Conservation (phyloP, 2,113 vertebrate species). For the Mesembrinibis cayennensis region DNA sequence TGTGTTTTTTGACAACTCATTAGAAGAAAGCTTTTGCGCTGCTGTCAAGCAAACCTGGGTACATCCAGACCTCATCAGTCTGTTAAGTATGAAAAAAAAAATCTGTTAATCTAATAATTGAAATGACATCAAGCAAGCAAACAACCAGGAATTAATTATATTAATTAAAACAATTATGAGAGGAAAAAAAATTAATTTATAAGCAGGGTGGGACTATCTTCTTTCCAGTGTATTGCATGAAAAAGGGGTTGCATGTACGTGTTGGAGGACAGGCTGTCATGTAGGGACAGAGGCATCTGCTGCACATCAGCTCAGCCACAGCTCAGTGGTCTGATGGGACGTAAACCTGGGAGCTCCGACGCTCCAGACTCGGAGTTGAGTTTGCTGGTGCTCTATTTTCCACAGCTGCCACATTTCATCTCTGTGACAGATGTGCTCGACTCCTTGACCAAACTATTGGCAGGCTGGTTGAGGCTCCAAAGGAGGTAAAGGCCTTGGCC, state of each 20-base stretch:
- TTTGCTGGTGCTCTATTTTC: background rate
- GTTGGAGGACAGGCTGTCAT: background rate
- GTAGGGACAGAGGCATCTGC: background rate
- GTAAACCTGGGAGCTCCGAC: background rate
- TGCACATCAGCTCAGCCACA: background rate
- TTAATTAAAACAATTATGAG: background rate
- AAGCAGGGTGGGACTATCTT: background rate
- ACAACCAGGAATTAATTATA: background rate
- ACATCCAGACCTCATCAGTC: background rate
- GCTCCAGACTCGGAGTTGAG: background rate
- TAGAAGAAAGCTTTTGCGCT: background rate
- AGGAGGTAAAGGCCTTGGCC: background rate
- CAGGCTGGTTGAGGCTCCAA: background rate
- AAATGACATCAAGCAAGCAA: background rate
- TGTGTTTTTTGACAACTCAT: background rate
- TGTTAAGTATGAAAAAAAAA: background rate
- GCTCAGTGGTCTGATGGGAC: rapidly evolving
- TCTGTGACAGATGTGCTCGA: rapidly evolving
- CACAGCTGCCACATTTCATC: background rate
- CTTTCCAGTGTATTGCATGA: background rate
- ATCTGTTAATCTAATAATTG: background rate
- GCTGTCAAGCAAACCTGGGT: background rate
- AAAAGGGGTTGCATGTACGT: background rate
- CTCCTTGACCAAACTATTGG: background rate
- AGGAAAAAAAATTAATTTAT: background rate